Conservation (phyloP, 2,888 invertebrate genomes). For the Zygogramma bicolorata region DNA sequence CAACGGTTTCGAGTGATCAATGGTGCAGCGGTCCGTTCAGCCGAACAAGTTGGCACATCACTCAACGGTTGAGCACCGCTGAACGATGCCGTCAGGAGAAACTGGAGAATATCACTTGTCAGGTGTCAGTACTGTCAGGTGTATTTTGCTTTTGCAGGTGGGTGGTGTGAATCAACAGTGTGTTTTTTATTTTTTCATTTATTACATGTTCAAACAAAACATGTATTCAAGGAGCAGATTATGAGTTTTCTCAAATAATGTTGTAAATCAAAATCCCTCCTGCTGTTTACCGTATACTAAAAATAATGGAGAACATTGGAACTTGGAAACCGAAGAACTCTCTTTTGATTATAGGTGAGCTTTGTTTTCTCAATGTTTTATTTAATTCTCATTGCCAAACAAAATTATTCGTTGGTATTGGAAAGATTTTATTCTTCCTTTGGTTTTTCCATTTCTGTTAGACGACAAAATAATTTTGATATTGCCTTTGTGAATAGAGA, state of each 20-base stretch:
- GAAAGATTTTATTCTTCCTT: too few relatives aligned
- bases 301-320: not conserved
- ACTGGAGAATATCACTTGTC: too few relatives aligned
- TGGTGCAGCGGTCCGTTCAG: too few relatives aligned
- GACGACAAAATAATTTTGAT: too few relatives aligned
- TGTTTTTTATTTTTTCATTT: not conserved
- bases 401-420: not conserved
- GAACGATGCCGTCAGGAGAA: too few relatives aligned
- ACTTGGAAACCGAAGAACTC: not conserved
- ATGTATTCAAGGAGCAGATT: not conserved
- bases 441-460: too few relatives aligned
- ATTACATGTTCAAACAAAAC: not conserved
- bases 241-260: not conserved
- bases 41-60: too few relatives aligned
- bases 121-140: not conserved
- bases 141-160: not conserved
- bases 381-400: not conserved
- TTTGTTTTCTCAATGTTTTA: not conserved
- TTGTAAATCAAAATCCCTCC: not conserved
- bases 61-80: too few relatives aligned
- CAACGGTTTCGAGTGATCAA: too few relatives aligned
- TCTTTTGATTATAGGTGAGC: conserved; percentile 1
- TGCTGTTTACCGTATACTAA: not conserved
- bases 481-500: too few relatives aligned
- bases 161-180: conserved; percentile 9